A percentile compares a stretch with the other conserved stretches of the same genome.
Evolutionary conservation across 2,888 invertebrate genomes (phyloP).

Genomic region (Lysandra bellargus): DNA sequence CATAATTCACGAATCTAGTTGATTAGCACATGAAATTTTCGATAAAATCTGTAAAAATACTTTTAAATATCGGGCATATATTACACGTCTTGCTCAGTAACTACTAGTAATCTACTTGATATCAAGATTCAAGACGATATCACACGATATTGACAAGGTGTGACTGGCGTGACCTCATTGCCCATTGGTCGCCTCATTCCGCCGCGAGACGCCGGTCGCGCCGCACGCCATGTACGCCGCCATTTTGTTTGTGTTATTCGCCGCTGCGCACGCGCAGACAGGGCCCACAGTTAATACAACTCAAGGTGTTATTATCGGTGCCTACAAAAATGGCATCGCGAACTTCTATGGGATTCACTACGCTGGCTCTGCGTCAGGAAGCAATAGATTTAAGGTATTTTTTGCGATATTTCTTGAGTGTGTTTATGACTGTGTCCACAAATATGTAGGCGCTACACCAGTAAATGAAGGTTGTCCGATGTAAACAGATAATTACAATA

Average conservation of each 20-base stretch:
- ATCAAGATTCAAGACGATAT: not conserved
- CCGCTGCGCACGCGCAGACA: slow-evolving; percentile 49
- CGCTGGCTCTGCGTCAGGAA: slow-evolving; percentile 53
- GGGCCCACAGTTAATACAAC: slow-evolving; percentile 55
- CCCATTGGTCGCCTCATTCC: slow-evolving; percentile 35
- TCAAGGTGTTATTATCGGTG: slow-evolving; percentile 59
- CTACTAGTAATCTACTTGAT: not conserved
- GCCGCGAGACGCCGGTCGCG: slow-evolving; percentile 34
- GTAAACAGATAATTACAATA: too few relatives aligned
- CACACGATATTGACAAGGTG: not conserved
- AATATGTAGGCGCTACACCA: not conserved
- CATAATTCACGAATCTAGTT: too few relatives aligned
- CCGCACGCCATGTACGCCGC: slow-evolving; percentile 38
- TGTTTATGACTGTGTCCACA: not conserved
- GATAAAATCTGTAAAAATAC: too few relatives aligned
- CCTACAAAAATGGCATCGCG: slow-evolving; percentile 50
- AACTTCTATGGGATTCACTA: slow-evolving; percentile 67
- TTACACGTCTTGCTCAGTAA: not conserved
- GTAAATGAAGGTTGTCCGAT: not conserved
- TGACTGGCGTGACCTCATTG: slow-evolving; percentile 4
- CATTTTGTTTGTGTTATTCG: slow-evolving; percentile 43
- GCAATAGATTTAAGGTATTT: slow-evolving; percentile 59
- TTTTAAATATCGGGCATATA: not conserved
- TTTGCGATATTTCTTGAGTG: slow-evolving; percentile 18
- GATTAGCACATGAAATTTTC: too few relatives aligned